Conservation (phyloP, 2,888 invertebrate genomes). For the Neoitamus cyanurus region DNA sequence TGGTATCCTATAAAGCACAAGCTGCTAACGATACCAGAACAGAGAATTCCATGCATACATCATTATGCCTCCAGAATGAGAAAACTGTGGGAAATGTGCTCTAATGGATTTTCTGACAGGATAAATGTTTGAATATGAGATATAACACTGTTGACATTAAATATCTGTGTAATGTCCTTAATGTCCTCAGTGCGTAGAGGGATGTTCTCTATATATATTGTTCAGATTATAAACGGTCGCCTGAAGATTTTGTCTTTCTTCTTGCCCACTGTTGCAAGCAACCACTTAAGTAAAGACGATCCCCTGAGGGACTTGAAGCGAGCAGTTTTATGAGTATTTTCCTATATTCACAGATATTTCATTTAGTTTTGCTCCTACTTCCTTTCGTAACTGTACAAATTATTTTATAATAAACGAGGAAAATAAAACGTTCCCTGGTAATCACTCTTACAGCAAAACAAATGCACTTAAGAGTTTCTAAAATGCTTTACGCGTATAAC, state of each 20-base stretch:
- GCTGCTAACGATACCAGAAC: conserved; percentile 2
- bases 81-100: conserved; percentile 44
- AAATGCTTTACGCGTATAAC: too few relatives aligned
- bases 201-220: conserved; percentile 49
- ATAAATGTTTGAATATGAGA: conserved; percentile 53
- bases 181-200: conserved; percentile 40
- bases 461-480: too few relatives aligned
- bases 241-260: conserved; percentile 38
- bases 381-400: conserved; percentile 50
- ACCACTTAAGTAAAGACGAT: background rate
- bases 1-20: background rate
- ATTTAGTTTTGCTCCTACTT: conserved; percentile 18
- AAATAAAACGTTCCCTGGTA: background rate
- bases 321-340: conserved; percentile 35
- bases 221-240: conserved; percentile 48
- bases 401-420: conserved; percentile 48
- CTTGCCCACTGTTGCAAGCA: conserved; percentile 7
- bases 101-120: conserved; percentile 54
- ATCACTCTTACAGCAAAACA: too few relatives aligned
- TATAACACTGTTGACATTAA: conserved; percentile 52
- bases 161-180: conserved; percentile 52
- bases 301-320: conserved; percentile 32
- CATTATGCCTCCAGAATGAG: conserved; percentile 14
- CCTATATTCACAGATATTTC: conserved; percentile 39
- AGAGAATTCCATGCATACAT: conserved; percentile 15